These are phyloP conservation scores for Mesopsocus fuscifrons DNA, from an alignment of 2,888 invertebrate genomes.

Conservation along the genomic window DNA sequence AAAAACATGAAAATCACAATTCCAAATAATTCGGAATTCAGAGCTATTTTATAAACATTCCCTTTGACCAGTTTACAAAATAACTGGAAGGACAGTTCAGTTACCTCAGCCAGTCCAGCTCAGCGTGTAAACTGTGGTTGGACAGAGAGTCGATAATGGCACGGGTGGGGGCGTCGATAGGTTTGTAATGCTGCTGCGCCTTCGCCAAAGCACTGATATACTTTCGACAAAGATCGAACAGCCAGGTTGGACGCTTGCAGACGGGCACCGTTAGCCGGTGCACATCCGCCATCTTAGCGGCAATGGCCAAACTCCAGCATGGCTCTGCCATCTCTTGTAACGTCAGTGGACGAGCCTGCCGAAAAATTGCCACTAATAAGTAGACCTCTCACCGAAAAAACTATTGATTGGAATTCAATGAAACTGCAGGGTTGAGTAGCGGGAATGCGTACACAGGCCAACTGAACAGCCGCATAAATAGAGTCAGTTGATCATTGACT, in stretches of 20 bases:
- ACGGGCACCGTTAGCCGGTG: slow-evolving; percentile 89
- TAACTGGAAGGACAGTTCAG: no score
- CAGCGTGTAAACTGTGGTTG: slow-evolving; percentile 36
- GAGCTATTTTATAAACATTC: no score
- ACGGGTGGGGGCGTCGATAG: slow-evolving; percentile 11
- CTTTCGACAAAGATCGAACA: slow-evolving; percentile 76
- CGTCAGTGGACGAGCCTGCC: slow-evolving; percentile 64
- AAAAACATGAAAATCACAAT: no score
- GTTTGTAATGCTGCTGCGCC: neutral
- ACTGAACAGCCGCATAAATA: no score
- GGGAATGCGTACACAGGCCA: no score
- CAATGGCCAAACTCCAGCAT: slow-evolving; percentile 64
- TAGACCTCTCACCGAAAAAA: slow-evolving; percentile 9
- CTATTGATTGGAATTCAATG: slow-evolving; percentile 12
- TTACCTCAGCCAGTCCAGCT: slow-evolving; percentile 50
- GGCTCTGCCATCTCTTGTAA: slow-evolving; percentile 68
- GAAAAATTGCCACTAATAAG: no score
- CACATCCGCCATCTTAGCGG: slow-evolving; percentile 83
- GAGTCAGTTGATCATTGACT: no score
- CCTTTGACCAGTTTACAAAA: no score
- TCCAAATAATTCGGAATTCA: no score
- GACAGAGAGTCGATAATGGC: slow-evolving; percentile 14
- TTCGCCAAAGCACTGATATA: slow-evolving; percentile 33
- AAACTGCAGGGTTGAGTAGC: slow-evolving; percentile 4
- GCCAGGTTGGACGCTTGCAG: slow-evolving; percentile 87